phyloP scores from a whole-genome alignment of 2,888 invertebrate species.

The Myathropa florea region DNA sequence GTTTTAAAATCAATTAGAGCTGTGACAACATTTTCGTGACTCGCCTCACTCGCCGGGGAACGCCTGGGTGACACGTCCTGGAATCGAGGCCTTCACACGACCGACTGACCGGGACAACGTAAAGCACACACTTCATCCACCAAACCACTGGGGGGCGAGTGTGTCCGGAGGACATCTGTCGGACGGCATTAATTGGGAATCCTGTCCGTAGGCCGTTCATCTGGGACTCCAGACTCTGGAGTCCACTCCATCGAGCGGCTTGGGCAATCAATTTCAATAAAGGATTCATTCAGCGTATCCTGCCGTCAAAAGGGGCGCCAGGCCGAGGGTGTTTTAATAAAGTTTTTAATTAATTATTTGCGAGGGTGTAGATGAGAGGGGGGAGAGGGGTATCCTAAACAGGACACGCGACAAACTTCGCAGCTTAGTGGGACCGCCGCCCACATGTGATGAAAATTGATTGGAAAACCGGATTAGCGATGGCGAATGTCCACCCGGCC shows the following conservation, averaged over 20 bases:
- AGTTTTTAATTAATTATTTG: slow-evolving; percentile 2
- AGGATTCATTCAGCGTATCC: slow-evolving; percentile 1
- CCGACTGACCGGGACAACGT: not conserved
- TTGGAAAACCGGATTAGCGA: not conserved
- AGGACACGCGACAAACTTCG: not conserved
- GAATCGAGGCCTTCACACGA: not conserved
- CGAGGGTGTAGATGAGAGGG: too few species aligned
- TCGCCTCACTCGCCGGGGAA: not conserved
- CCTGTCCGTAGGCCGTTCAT: not conserved
- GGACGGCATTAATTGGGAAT: slow-evolving; percentile 2
- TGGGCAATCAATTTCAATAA: slow-evolving; percentile 9
- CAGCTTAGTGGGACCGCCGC: not conserved
- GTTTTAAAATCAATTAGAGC: slow-evolving; percentile 61
- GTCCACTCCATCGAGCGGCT: not conserved
- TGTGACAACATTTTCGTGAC: slow-evolving; percentile 42
- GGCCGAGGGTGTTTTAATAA: not conserved
- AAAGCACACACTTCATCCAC: not conserved
- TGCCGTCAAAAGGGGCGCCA: not conserved
- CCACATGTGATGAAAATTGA: not conserved
- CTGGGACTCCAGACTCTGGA: not conserved
- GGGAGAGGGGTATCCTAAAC: not conserved
- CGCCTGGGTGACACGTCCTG: not conserved
- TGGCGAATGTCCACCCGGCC: not conserved
- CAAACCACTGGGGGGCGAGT: not conserved
- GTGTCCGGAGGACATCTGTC: not conserved